Percentiles rank a stretch among this genome's conserved stretches.
Evolutionary conservation across 1,140 invertebrate genomes (phyloP).

Genomic region (Drosophila repletoides): DNA sequence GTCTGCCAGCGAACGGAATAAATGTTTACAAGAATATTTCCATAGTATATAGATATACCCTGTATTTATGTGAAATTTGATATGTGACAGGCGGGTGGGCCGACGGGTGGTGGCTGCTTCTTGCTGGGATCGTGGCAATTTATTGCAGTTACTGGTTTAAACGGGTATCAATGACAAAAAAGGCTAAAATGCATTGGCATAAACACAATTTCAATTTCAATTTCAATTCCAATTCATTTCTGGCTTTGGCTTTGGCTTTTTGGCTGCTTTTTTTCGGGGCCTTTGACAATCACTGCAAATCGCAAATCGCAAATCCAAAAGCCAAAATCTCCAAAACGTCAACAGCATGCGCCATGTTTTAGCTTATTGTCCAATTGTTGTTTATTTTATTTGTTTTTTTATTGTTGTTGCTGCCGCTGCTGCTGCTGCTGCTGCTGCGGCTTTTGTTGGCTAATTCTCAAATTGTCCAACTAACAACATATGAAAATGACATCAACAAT

Average conservation of each 20-base stretch:
- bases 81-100: not conserved
- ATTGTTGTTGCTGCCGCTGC: conserved; percentile 21
- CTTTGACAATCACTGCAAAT: conserved; percentile 38
- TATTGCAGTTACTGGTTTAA: conserved; percentile 44
- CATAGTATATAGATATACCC: not conserved
- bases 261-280: not conserved
- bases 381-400: conserved; percentile 3
- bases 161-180: conserved; percentile 69
- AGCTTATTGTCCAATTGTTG: conserved; percentile 24
- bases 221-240: conserved; percentile 27
- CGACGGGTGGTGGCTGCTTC: not conserved
- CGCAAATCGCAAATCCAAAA: conserved; percentile 38
- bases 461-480: conserved; percentile 58
- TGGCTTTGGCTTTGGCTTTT: not conserved
- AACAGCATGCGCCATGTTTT: conserved; percentile 38
- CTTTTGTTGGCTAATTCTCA: conserved; percentile 60
- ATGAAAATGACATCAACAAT: conserved; percentile 44
- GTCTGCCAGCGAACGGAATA: conserved; percentile 11
- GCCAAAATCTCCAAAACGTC: conserved; percentile 2
- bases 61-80: conserved; percentile 10
- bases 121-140: conserved; percentile 62
- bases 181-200: conserved; percentile 64
- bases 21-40: conserved; percentile 9
- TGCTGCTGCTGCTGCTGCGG: conserved; percentile 41
- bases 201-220: conserved; percentile 48